phyloP scores from a whole-genome alignment of 2,888 invertebrate species.

The Rhagophthalmus giganteus region DNA sequence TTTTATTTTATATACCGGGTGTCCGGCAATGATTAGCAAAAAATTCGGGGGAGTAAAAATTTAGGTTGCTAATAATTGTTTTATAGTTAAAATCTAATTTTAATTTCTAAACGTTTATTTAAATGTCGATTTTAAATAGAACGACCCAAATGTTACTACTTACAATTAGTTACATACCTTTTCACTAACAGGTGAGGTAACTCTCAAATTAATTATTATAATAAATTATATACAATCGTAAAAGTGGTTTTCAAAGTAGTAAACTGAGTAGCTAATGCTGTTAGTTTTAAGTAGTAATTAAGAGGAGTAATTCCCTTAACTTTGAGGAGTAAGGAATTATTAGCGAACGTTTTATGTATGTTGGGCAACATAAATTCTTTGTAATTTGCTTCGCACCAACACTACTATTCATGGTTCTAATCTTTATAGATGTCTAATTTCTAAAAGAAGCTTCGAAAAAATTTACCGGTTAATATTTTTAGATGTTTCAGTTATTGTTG shows the following conservation, averaged over 20 bases:
- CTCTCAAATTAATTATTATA: neutral
- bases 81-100: too few relatives aligned
- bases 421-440: too few relatives aligned
- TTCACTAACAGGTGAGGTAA: too few relatives aligned
- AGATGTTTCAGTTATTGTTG: slow-evolving; percentile 2
- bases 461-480: neutral
- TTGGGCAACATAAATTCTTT: neutral
- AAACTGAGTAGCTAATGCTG: slow-evolving; percentile 1
- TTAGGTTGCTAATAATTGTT: too few relatives aligned
- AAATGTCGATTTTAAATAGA: too few relatives aligned
- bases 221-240: neutral
- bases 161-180: too few relatives aligned
- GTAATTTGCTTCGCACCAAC: neutral
- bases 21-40: too few relatives aligned
- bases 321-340: slow-evolving; percentile 2
- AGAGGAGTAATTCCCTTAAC: slow-evolving; percentile 5
- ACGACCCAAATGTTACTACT: too few relatives aligned
- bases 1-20: too few relatives aligned
- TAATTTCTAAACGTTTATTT: too few relatives aligned
- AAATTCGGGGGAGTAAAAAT: too few relatives aligned
- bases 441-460: neutral
- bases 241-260: neutral
- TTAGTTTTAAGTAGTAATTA: slow-evolving; percentile 9
- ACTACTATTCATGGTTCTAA: too few relatives aligned
- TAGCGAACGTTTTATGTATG: slow-evolving; percentile 1